Base-by-base conservation (phyloP, 2,113 vertebrate genomes). In the Ellobius talpinus region DNA sequence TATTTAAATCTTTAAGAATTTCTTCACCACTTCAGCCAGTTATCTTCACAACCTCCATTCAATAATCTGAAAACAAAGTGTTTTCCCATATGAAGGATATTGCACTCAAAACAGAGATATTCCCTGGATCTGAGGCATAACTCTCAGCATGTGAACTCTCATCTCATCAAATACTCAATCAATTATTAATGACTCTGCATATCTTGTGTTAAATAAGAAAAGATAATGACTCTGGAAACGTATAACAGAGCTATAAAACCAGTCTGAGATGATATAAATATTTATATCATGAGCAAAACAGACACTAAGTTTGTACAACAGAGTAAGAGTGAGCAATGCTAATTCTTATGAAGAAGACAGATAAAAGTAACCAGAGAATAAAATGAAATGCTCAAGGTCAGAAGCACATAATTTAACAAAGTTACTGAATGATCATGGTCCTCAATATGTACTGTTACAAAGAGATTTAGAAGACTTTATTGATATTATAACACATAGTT, bases 151-250 rank as follows among this genome's bases (percentile, higher is more conserved):
- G 91, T 92, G 55, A 98, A 85, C 21, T 66, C 92, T 29, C 9
- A 11, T 93, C 70, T 97, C 96, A 96, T 94, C 94, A 97, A 97
- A 97, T 93, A 55, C 93, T 93, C 78, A 70, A 91, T 97, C 68
- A 95, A 98, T 97, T 97, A 98, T 91, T 96, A 97, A 97, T 95
- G 13, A 79, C 42, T 90, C 86, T 86, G 65, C 81, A 95, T 95
- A 96, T 92, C 61, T 96, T 98, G 91, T 97, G 95, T 95, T 93
- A 95, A 97, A 88, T 93, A 88, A 89, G 96, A 87, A 88, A 89
- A 96, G 84, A 81, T 42, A 77, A 97, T 77, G 95, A 72, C 78
- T 96, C 97, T 91, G 94, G 94, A 96, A 96, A 79, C 16, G 89
- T 58, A 95, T 91, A 97, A 94, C 17, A 73, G 55, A 97, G 24